These are phyloP conservation scores for Lordiphosa stackelbergi DNA, from an alignment of 1,140 invertebrate genomes.

Conservation along the genomic window DNA sequence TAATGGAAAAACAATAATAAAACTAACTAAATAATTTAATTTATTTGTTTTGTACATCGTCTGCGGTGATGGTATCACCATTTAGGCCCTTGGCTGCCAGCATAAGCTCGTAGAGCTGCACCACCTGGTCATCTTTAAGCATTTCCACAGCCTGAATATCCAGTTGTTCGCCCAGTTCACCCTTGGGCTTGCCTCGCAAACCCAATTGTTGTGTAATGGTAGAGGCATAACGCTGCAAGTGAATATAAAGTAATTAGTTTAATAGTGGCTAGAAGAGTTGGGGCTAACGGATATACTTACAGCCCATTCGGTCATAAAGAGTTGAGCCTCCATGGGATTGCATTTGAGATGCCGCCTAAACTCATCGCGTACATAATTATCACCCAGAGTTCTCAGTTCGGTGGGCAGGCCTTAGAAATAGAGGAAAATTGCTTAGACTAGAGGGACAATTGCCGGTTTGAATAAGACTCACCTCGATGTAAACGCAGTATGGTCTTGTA, in stretches of 20 bases:
- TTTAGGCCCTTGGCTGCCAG: constrained; percentile 80
- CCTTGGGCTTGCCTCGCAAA: constrained; percentile 63
- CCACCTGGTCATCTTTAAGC: constrained; percentile 88
- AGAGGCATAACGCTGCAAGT: constrained; percentile 83
- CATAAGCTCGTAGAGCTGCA: constrained; percentile 91
- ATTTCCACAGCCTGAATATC: constrained; percentile 82
- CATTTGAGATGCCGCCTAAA: constrained; percentile 92
- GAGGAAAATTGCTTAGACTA: not conserved
- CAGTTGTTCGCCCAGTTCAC: constrained; percentile 79
- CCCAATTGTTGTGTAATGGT: constrained; percentile 76
- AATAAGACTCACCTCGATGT: constrained; percentile 80
- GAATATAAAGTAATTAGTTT: not conserved
- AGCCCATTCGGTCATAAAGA: constrained; percentile 93
- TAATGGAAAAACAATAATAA: constrained; percentile 81
- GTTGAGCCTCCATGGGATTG: constrained; percentile 82
- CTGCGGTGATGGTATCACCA: constrained; percentile 45
- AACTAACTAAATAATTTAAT: constrained; percentile 10
- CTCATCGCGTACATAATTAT: constrained; percentile 92
- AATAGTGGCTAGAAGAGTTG: not conserved
- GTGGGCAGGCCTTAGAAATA: constrained; percentile 81
- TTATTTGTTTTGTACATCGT: constrained; percentile 64
- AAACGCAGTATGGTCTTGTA: constrained; percentile 93
- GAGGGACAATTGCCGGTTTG: not conserved
- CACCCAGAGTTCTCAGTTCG: constrained; percentile 86
- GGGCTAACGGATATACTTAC: constrained; percentile 80